Evolutionary conservation across 2,797 vertebrate species (phyloP), one percentile per base, ranked within the genome.

Genomic region (Takifugu ocellatus): DNA sequence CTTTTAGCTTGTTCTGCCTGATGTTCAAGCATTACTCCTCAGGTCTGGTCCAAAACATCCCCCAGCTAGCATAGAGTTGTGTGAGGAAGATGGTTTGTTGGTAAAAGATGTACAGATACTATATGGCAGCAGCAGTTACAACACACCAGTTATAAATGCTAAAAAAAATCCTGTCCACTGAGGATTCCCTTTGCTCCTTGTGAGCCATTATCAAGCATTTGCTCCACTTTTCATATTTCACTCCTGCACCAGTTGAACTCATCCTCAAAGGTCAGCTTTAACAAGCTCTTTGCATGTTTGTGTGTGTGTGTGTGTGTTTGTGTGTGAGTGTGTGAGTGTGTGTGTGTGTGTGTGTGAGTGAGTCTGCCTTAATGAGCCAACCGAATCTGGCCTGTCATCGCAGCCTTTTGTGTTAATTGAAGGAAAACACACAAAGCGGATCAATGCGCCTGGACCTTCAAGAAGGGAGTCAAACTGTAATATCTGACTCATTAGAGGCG

Each of bases 201-300:
- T 8, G 25, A 55, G 45, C 54, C 54, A 53, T 48, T 49, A 61
- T 1, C 44, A 16, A 49, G 48, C 50, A 25, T 25, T 29, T 46
- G 33, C 53, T 53, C 24, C 12, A 52, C n/a, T 33, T 43, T 45
- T 60, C 53, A 25, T 7, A 33, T 50, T 52, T 45, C 25, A 48
- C 44, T 57, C 16, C 54, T 7, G 26, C 25, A 31, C 26, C 49
- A 51, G 27, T 71, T 74, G 45, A 71, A 63, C 51, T 63, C 31
- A 24, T 67, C 45, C 39, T 71, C 57, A 77, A 79, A 83, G 80
- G 79, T 82, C 79, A 68, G 42, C 58, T 82, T 82, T 88, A 88
- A 89, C 83, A 86, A 87, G 78, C 67, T 65, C 54, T 82, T 74
- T 74, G 60, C 66, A 78, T 66, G 63, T 44, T 54, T 29, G 59